Evolutionary conservation across 1,140 invertebrate species (phyloP).

Genomic region (Elysia chlorotica): DNA sequence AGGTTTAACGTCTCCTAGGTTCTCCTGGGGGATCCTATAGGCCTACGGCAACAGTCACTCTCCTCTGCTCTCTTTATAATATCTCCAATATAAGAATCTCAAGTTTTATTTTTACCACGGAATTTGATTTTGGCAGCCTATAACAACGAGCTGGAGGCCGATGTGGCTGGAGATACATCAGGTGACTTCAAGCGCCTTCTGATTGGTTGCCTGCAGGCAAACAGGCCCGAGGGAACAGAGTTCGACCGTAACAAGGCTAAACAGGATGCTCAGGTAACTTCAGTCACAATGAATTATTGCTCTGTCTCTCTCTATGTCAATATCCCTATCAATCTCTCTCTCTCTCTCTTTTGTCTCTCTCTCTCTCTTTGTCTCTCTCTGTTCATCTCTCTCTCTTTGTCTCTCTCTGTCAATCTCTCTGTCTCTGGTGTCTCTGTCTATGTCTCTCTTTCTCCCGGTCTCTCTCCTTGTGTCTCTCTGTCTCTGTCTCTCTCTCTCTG

Average conservation of each 20-base stretch:
- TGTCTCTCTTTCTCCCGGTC: background rate
- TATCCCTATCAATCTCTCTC: background rate
- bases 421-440: background rate
- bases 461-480: background rate
- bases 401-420: background rate
- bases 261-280: constrained; percentile 54
- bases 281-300: too few relatives aligned
- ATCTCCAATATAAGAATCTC: too few relatives aligned
- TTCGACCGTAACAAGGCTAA: constrained; percentile 57
- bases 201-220: constrained; percentile 66
- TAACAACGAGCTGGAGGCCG: constrained; percentile 81
- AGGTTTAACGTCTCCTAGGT: too few relatives aligned
- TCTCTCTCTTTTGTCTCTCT: background rate
- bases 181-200: constrained; percentile 90
- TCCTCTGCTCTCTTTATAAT: too few relatives aligned
- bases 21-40: too few relatives aligned
- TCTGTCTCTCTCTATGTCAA: too few relatives aligned
- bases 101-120: too few relatives aligned
- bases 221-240: constrained; percentile 51
- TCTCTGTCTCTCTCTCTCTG: background rate
- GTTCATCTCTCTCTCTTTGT: background rate
- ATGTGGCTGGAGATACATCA: constrained; percentile 90
- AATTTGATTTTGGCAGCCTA: constrained; percentile 71
- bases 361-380: constrained; percentile 2
- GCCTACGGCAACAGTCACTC: too few relatives aligned